Conservation (phyloP, 2,888 invertebrate genomes). For the Linnaemya vulpina region DNA sequence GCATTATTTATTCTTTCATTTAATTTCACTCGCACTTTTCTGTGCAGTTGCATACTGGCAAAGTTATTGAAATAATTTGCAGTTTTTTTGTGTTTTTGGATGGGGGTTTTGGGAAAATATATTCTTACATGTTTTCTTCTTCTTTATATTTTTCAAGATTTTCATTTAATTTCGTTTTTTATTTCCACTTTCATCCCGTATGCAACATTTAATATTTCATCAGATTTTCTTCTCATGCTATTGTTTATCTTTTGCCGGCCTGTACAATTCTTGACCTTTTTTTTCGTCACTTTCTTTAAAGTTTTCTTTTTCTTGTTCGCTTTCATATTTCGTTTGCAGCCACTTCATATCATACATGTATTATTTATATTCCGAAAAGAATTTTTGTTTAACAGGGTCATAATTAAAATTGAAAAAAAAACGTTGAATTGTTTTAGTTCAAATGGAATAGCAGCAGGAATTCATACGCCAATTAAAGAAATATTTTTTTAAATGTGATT, state of each 20-base stretch:
- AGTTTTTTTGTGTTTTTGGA: slow-evolving; percentile 22
- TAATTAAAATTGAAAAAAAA: background rate
- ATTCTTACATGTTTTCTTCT: slow-evolving; percentile 29
- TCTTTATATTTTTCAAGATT: slow-evolving; percentile 25
- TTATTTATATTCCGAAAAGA: slow-evolving; percentile 11
- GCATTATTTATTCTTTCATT: slow-evolving; percentile 46
- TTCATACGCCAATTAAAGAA: background rate
- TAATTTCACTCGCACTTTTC: slow-evolving; percentile 32
- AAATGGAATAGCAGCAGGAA: background rate
- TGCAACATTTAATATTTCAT: slow-evolving; percentile 69
- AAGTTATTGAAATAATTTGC: slow-evolving; percentile 61
- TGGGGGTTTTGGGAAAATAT: background rate
- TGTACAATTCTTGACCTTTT: slow-evolving; percentile 61
- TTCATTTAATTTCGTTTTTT: slow-evolving; percentile 34
- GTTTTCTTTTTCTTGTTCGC: background rate
- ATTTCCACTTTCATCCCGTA: slow-evolving; percentile 63
- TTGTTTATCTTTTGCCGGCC: slow-evolving; percentile 13
- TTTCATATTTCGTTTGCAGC: slow-evolving; percentile 42
- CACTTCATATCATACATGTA: slow-evolving; percentile 27
- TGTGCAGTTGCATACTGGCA: slow-evolving; percentile 4
- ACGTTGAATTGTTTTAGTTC: background rate
- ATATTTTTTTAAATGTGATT: background rate
- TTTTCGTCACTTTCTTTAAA: slow-evolving; percentile 35
- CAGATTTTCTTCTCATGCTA: slow-evolving; percentile 40
- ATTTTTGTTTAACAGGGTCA: slow-evolving; percentile 46